phyloP scores from a whole-genome alignment of 2,113 vertebrate species.

The Marcusenius ussheri region DNA sequence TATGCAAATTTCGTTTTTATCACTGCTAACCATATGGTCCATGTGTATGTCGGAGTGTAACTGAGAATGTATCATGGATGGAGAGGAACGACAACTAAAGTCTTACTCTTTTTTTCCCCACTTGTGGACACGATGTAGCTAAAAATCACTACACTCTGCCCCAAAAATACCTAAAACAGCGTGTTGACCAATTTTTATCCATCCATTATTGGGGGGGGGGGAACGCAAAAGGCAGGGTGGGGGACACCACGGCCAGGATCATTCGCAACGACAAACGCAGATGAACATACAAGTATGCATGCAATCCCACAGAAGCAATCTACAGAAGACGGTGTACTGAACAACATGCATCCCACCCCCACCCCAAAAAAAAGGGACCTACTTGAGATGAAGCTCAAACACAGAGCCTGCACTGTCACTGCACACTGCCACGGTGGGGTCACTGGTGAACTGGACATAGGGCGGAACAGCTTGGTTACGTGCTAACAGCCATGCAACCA shows the following conservation, averaged over 20 bases:
- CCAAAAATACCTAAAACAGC: background rate
- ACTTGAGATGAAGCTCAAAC: slow-evolving; percentile 32
- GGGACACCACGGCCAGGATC: background rate
- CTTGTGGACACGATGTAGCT: background rate
- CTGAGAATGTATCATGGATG: background rate
- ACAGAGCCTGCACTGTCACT: slow-evolving; percentile 28
- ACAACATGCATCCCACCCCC: background rate
- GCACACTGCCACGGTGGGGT: slow-evolving; percentile 28
- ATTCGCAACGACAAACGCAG: background rate
- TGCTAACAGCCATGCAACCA: background rate
- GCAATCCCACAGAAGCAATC: background rate
- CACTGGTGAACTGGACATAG: slow-evolving; percentile 25
- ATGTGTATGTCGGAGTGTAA: background rate
- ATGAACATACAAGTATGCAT: background rate
- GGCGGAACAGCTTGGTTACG: background rate
- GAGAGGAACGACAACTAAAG: background rate
- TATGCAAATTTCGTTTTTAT: background rate
- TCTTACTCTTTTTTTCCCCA: background rate
- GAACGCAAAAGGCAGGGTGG: background rate
- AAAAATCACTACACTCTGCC: background rate
- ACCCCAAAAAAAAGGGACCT: background rate
- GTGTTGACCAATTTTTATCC: background rate
- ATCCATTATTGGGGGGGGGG: background rate
- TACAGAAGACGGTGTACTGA: background rate
- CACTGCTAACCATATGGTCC: background rate